Evolutionary conservation across 2,113 vertebrate genomes (phyloP).

Genomic region (Lontra canadensis): DNA sequence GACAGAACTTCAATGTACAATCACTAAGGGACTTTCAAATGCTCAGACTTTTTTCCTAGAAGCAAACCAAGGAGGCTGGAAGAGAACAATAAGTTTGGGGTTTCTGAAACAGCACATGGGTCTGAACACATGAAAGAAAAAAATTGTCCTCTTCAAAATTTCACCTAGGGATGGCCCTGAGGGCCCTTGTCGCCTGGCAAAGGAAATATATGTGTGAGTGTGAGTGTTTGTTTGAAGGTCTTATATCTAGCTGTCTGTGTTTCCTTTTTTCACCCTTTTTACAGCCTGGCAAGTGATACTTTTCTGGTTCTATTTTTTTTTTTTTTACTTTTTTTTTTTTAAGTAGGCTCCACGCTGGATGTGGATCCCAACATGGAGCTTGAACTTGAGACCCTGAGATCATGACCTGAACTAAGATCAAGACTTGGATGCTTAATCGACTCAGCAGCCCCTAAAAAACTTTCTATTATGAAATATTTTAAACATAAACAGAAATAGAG

Average conservation of each 20-base stretch:
- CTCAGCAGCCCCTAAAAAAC: too few relatives aligned
- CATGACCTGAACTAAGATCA: not conserved
- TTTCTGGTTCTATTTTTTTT: not conserved
- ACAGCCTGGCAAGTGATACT: not conserved
- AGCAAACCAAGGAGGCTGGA: constrained; percentile 1
- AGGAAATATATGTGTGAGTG: not conserved
- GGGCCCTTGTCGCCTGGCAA: not conserved
- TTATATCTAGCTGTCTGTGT: not conserved
- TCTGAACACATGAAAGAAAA: not conserved
- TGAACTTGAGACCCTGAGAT: not conserved
- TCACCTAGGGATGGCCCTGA: not conserved
- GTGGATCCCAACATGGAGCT: not conserved
- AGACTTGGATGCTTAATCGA: not conserved
- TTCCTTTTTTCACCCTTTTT: not conserved
- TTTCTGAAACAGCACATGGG: constrained; percentile 6
- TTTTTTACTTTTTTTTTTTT: not conserved
- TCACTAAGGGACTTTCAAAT: not conserved
- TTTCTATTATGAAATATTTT: not conserved
- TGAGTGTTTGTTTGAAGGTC: not conserved
- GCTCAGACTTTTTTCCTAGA: not conserved
- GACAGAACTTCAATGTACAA: not conserved
- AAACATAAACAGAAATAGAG: not conserved
- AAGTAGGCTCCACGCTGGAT: not conserved
- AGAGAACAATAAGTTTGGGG: not conserved
- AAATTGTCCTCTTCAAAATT: not conserved